Evolutionary conservation across 2,113 vertebrate genomes (phyloP).

Genomic region (Centropus unirufus): DNA sequence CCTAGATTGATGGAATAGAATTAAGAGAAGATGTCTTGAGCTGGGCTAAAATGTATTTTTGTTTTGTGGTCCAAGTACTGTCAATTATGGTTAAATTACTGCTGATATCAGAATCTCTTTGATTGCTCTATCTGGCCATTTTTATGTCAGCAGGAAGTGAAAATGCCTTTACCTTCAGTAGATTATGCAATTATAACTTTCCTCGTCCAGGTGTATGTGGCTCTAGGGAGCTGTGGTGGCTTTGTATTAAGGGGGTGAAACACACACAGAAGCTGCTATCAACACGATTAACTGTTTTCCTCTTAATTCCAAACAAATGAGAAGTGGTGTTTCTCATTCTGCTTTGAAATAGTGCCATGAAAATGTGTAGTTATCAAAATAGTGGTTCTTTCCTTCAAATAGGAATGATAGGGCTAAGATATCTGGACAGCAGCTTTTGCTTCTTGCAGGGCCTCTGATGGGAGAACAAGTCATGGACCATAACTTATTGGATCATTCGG

Average conservation of each 20-base stretch:
- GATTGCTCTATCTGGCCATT: neutral
- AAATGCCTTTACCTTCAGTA: neutral
- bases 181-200: neutral
- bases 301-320: neutral
- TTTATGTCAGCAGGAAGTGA: neutral
- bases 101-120: neutral
- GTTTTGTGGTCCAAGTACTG: neutral
- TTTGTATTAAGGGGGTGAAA: neutral
- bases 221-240: neutral
- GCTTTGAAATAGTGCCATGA: neutral
- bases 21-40: neutral
- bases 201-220: neutral
- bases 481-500: neutral
- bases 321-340: neutral
- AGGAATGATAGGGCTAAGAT: neutral
- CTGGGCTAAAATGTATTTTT: neutral
- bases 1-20: accelerated
- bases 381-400: neutral
- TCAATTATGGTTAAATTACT: neutral
- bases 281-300: neutral
- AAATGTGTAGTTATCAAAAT: neutral
- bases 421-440: neutral
- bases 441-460: neutral
- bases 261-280: neutral
- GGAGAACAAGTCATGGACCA: neutral